phyloP scores from a whole-genome alignment of 2,888 invertebrate species.

The Conus canariensis region DNA sequence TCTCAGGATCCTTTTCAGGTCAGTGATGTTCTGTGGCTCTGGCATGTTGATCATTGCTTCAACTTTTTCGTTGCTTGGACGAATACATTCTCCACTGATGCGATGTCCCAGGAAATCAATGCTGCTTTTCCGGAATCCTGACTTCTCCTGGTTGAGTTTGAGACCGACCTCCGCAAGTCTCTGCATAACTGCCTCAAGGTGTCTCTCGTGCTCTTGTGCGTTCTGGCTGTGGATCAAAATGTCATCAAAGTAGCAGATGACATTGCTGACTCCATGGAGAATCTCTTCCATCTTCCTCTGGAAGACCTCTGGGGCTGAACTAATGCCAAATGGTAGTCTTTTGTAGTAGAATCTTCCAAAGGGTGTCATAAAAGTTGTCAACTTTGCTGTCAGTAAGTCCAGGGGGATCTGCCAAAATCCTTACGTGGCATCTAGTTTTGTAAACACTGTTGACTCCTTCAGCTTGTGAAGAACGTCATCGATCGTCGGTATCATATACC shows the following conservation, averaged over 20 bases:
- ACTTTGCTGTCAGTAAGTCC: too few relatives aligned
- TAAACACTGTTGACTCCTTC: too few relatives aligned
- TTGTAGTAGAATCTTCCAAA: conserved; percentile 4
- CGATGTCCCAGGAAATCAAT: background rate
- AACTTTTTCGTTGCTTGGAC: background rate
- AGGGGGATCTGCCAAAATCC: background rate
- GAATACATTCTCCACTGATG: background rate
- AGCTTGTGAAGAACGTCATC: too few relatives aligned
- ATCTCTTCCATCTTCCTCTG: conserved; percentile 16
- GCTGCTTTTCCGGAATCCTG: background rate
- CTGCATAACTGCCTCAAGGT: background rate
- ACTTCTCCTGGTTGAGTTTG: background rate
- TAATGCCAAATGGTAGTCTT: conserved; percentile 3
- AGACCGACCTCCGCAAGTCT: background rate
- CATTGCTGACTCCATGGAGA: background rate
- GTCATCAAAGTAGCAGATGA: conserved; percentile 15
- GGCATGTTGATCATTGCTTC: background rate
- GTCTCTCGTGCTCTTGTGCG: conserved; percentile 4
- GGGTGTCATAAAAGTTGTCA: conserved; percentile 31
- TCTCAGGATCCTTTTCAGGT: background rate
- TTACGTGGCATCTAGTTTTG: background rate
- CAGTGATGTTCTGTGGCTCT: background rate
- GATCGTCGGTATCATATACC: too few relatives aligned
- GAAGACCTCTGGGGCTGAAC: conserved; percentile 31
- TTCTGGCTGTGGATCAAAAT: conserved; percentile 25